Evolutionary conservation across 2,888 invertebrate genomes (phyloP).

Genomic region (Ommatoiulus sabulosus): DNA sequence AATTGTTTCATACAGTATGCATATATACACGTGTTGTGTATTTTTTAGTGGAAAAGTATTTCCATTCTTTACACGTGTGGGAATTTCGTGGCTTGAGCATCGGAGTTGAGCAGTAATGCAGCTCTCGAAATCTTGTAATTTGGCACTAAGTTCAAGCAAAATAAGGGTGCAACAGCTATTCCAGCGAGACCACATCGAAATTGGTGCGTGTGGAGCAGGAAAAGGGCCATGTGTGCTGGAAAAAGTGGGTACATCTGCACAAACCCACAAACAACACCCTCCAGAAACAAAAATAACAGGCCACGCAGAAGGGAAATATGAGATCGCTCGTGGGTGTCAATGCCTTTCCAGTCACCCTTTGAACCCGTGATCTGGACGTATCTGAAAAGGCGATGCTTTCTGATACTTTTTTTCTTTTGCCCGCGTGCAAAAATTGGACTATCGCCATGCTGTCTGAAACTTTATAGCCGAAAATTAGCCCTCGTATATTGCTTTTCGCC

Average conservation of each 20-base stretch:
- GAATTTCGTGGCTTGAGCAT: too few relatives aligned
- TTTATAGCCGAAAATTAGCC: background rate
- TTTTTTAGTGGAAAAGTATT: too few relatives aligned
- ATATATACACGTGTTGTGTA: too few relatives aligned
- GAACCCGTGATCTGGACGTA: constrained; percentile 41
- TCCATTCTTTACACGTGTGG: too few relatives aligned
- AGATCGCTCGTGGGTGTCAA: constrained; percentile 27
- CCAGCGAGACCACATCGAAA: background rate
- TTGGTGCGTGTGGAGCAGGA: constrained; percentile 38
- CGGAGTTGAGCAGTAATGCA: background rate
- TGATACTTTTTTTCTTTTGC: background rate
- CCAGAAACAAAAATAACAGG: constrained; percentile 45
- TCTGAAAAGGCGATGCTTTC: constrained; percentile 44
- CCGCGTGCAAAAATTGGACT: background rate
- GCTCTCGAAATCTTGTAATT: background rate
- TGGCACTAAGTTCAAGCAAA: constrained; percentile 18
- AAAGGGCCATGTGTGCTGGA: constrained; percentile 14
- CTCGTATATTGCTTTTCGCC: background rate
- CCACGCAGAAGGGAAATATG: background rate
- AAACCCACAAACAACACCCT: constrained; percentile 45
- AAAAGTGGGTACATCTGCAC: constrained; percentile 41
- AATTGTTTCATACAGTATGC: background rate
- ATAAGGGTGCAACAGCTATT: constrained; percentile 47
- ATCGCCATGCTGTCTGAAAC: constrained; percentile 43
- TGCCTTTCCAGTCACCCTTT: constrained; percentile 45